Conservation (phyloP, 1,140 invertebrate species). For the Drosophila grimshawi region DNA sequence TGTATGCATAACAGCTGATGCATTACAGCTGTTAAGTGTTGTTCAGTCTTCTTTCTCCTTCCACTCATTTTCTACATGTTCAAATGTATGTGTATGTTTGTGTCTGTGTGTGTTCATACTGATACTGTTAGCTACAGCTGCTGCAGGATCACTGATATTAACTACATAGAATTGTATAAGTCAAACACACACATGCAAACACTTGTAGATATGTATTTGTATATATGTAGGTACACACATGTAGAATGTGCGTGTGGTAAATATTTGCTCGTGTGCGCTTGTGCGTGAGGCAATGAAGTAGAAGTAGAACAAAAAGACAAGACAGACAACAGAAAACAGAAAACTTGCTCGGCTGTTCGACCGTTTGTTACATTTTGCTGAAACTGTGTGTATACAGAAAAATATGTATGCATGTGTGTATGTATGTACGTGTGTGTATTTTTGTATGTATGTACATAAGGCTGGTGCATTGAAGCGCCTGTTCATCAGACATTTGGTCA, state of each 20-base stretch:
- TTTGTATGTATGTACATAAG: constrained; percentile 4
- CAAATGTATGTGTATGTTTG: not conserved
- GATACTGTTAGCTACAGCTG: constrained; percentile 12
- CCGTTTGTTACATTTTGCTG: constrained; percentile 19
- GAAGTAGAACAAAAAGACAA: constrained; percentile 55
- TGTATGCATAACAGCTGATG: constrained; percentile 26
- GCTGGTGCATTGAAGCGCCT: constrained; percentile 19
- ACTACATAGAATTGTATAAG: constrained; percentile 2
- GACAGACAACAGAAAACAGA: constrained; percentile 45
- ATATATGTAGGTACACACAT: constrained; percentile 6
- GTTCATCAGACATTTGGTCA: constrained; percentile 60
- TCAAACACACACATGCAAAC: constrained; percentile 5
- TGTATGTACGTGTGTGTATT: constrained; percentile 22
- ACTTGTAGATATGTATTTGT: constrained; percentile 6
- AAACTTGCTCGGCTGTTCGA: constrained; percentile 50
- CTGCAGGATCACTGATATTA: constrained; percentile 23
- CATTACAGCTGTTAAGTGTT: constrained; percentile 23
- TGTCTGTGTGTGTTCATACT: not conserved
- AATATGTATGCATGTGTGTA: constrained; percentile 10
- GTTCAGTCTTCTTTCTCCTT: not conserved
- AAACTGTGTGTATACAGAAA: too few species aligned
- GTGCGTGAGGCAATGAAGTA: constrained; percentile 59
- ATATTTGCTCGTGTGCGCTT: too few species aligned
- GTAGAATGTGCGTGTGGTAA: constrained; percentile 16
- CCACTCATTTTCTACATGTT: not conserved